These are phyloP conservation scores for Scalopus aquaticus DNA, from an alignment of 2,113 vertebrate species.

Conservation along the genomic window DNA sequence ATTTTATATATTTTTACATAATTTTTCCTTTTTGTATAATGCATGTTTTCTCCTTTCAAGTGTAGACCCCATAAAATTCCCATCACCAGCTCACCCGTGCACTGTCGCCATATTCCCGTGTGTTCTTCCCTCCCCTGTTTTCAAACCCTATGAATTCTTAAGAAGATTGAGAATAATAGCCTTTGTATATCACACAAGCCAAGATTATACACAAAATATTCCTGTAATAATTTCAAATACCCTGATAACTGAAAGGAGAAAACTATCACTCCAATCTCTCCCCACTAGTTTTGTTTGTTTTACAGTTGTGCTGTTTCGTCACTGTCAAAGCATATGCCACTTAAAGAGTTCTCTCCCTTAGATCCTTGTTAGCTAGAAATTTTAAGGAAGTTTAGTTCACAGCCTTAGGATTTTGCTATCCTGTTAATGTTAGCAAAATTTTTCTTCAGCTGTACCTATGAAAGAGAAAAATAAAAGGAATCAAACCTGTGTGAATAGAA, in stretches of 20 bases:
- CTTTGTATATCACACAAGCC: background rate
- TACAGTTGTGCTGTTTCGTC: background rate
- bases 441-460: background rate
- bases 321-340: background rate
- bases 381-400: background rate
- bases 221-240: background rate
- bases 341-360: background rate
- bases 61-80: no score
- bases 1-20: no score
- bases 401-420: background rate
- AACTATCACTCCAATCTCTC: background rate
- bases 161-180: background rate
- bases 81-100: no score
- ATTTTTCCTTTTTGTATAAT: no score
- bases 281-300: background rate
- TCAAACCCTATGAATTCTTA: background rate
- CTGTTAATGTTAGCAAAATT: background rate
- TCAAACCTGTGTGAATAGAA: background rate
- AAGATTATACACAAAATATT: background rate
- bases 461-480: background rate
- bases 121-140: no score
- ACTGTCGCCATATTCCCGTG: no score
- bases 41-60: no score
- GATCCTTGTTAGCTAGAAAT: background rate
- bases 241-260: background rate